A percentile compares a stretch with the other conserved stretches of the same genome.
Evolutionary conservation across 2,797 vertebrate species (phyloP).

Genomic region (Alectoris magna): DNA sequence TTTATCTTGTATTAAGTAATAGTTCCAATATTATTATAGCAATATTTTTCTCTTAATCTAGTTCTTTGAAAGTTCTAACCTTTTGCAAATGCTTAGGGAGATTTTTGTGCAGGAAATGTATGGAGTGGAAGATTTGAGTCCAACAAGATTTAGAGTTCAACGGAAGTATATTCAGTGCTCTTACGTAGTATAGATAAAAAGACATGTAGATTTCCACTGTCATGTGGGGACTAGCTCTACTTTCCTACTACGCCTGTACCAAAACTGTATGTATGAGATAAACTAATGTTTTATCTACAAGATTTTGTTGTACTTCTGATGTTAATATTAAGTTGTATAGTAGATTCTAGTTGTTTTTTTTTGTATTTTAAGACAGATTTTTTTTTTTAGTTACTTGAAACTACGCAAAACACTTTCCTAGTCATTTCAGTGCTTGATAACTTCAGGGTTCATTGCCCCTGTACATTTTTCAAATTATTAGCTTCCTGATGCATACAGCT

Average conservation of each 20-base stretch:
- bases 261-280: neutral
- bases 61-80: neutral
- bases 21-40: neutral
- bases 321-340: neutral
- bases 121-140: neutral
- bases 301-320: neutral
- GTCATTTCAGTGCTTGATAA: conserved; percentile 73
- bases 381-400: conserved; percentile 63
- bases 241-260: neutral
- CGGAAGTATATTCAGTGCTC: neutral
- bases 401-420: conserved; percentile 62
- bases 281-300: neutral
- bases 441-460: conserved; percentile 80
- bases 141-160: neutral
- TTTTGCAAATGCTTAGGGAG: neutral
- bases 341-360: neutral
- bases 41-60: neutral
- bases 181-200: neutral
- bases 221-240: neutral
- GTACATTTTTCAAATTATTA: conserved; percentile 83
- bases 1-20: neutral
- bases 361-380: conserved; percentile 42
- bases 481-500: conserved; percentile 78
- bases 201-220: neutral
- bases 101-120: neutral